These are phyloP conservation scores for Aphrophora alni DNA, from an alignment of 2,888 invertebrate genomes.

Conservation along the genomic window DNA sequence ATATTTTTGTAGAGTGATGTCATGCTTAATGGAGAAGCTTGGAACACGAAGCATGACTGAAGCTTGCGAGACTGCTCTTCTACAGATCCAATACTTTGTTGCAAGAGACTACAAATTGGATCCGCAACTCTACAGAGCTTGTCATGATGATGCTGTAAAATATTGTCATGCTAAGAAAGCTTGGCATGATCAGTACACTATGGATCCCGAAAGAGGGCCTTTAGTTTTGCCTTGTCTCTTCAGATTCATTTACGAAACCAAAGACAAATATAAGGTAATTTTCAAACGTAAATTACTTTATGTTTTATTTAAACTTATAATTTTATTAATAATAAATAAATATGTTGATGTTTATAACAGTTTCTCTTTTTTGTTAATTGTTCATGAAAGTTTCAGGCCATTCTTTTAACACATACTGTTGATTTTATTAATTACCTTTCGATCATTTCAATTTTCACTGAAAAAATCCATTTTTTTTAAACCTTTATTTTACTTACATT, in stretches of 20 bases:
- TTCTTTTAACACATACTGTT: too few relatives aligned
- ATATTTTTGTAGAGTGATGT: constrained; percentile 85
- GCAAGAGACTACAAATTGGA: constrained; percentile 94
- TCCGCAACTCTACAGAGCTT: constrained; percentile 85
- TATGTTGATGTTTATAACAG: too few relatives aligned
- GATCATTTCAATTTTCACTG: too few relatives aligned
- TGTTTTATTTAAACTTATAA: too few relatives aligned
- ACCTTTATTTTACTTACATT: too few relatives aligned
- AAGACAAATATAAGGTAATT: background rate
- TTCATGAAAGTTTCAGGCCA: too few relatives aligned
- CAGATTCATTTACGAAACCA: constrained; percentile 58
- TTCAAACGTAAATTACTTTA: too few relatives aligned
- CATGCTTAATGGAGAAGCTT: constrained; percentile 92
- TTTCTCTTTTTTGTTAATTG: too few relatives aligned
- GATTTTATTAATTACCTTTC: too few relatives aligned
- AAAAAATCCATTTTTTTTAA: too few relatives aligned
- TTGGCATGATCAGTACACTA: constrained; percentile 72
- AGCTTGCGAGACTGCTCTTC: constrained; percentile 87
- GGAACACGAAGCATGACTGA: constrained; percentile 83
- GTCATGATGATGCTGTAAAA: constrained; percentile 83
- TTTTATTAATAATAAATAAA: too few relatives aligned
- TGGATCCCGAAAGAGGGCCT: constrained; percentile 80
- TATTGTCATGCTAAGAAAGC: constrained; percentile 79
- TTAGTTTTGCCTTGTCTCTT: constrained; percentile 92
- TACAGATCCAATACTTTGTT: constrained; percentile 97